phyloP scores from a whole-genome alignment of 1,140 invertebrate species.

The Plodia interpunctella region DNA sequence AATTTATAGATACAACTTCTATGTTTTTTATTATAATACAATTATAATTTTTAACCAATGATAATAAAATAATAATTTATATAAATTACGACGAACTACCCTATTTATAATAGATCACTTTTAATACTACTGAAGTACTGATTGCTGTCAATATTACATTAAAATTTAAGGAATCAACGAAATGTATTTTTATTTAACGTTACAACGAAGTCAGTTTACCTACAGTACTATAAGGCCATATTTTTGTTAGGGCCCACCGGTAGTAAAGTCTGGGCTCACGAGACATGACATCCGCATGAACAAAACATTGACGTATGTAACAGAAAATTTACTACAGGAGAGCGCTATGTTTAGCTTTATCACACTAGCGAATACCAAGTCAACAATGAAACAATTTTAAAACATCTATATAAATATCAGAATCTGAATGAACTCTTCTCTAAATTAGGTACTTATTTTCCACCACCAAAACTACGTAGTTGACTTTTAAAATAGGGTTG shows the following conservation, averaged over 20 bases:
- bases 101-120: slow-evolving; percentile 69
- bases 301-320: slow-evolving; percentile 14
- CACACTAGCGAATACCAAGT: not conserved
- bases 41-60: slow-evolving; percentile 57
- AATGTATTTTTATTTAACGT: slow-evolving; percentile 47
- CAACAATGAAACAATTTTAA: not conserved
- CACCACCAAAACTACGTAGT: too few relatives aligned
- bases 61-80: slow-evolving; percentile 68
- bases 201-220: slow-evolving; percentile 65
- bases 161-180: slow-evolving; percentile 62
- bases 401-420: not conserved
- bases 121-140: slow-evolving; percentile 76
- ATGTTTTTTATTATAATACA: slow-evolving; percentile 67
- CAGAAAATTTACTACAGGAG: not conserved
- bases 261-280: not conserved
- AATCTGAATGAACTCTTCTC: too few relatives aligned
- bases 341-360: not conserved
- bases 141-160: slow-evolving; percentile 64
- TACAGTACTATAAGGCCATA: slow-evolving; percentile 74
- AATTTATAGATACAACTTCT: slow-evolving; percentile 71
- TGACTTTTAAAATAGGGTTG: too few relatives aligned
- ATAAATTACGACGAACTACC: slow-evolving; percentile 65
- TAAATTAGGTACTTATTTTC: too few relatives aligned
- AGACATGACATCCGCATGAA: not conserved
- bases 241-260: slow-evolving; percentile 32